Base-by-base conservation (phyloP, 2,113 vertebrate genomes). In the Cebidichthys violaceus region DNA sequence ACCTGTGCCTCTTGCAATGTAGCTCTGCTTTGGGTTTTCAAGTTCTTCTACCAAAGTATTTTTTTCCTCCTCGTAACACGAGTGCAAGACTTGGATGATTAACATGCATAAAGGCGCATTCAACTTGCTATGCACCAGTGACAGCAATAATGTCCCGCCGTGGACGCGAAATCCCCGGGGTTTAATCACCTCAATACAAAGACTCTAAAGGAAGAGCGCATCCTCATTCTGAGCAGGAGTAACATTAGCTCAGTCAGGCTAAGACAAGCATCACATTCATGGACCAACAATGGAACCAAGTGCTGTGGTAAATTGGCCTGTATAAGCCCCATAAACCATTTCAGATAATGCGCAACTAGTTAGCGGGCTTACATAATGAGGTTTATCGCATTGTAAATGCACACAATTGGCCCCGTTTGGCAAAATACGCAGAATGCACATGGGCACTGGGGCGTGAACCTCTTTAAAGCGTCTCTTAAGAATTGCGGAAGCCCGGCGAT, bases 241-340 rank as follows among this genome's bases (percentile, higher is more conserved):
- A 92, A 93, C 89, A 93, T 94, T 92, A 94, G 89, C 89, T 93
- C 92, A 90, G 89, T 93, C 86, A 88, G 85, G 79, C 86, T 90
- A 92, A 94, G 90, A 95, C 92, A 94, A 94, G 89, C 86, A 93
- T 94, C 92, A 89, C 89, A 92, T 92, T 93, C 91, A 91, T 81
- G 52, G 77, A 86, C 79, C 89, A 90, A 94, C 93, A 95, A 94
- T 91, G 90, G 91, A 91, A 87, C 73, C 88, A 89, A 86, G 88
- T 71, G 55, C 89, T 93, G 90, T 91, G 89, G 83, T 93, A 92
- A 94, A 93, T 92, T 92, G 88, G 90, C 71, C 86, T 75, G 83
- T 90, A 90, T 93, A 92, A 92, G 88, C 90, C 85, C 91, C 88
- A 92, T 93, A 94, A 92, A 94, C 89, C 93, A 91, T 92, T 93